Percentiles rank a stretch among this genome's conserved stretches.
phyloP scores from a whole-genome alignment of 2,888 invertebrate genomes.

The Cerastoderma edule region DNA sequence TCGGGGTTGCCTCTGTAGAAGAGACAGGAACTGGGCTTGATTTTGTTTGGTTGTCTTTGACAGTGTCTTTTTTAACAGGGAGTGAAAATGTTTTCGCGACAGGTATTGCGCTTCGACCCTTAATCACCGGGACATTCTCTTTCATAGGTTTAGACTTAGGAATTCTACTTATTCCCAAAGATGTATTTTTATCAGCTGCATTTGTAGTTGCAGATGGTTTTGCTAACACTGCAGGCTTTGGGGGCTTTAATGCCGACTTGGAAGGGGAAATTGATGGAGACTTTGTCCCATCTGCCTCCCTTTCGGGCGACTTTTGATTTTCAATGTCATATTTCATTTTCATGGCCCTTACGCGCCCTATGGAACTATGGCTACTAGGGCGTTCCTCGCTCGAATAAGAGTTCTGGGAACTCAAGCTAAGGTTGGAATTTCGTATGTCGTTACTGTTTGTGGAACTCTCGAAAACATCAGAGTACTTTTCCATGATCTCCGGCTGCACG shows the following conservation, averaged over 20 bases:
- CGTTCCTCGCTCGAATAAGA: conserved; percentile 66
- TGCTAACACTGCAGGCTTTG: conserved; percentile 7
- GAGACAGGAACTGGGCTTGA: background rate
- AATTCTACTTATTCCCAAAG: conserved; percentile 23
- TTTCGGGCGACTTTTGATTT: conserved; percentile 58
- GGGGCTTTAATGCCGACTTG: conserved; percentile 40
- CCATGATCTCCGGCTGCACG: conserved; percentile 75
- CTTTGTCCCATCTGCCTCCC: conserved; percentile 33
- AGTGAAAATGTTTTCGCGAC: conserved; percentile 4
- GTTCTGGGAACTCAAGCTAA: conserved; percentile 69
- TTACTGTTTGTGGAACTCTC: conserved; percentile 68
- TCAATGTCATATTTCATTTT: conserved; percentile 71
- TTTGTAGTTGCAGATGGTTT: background rate
- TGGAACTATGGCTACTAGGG: conserved; percentile 61
- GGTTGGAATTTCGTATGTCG: conserved; percentile 64
- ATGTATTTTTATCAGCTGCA: background rate
- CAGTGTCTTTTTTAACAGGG: conserved; percentile 8
- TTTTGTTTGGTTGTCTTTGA: conserved; percentile 8
- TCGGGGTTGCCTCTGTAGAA: background rate
- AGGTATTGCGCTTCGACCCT: conserved; percentile 16
- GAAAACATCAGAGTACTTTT: conserved; percentile 72
- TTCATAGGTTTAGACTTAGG: conserved; percentile 37
- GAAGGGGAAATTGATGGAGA: conserved; percentile 41
- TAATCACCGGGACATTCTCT: background rate
- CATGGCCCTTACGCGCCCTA: conserved; percentile 71